Conservation (phyloP, 2,888 invertebrate species). For the Melolontha melolontha region DNA sequence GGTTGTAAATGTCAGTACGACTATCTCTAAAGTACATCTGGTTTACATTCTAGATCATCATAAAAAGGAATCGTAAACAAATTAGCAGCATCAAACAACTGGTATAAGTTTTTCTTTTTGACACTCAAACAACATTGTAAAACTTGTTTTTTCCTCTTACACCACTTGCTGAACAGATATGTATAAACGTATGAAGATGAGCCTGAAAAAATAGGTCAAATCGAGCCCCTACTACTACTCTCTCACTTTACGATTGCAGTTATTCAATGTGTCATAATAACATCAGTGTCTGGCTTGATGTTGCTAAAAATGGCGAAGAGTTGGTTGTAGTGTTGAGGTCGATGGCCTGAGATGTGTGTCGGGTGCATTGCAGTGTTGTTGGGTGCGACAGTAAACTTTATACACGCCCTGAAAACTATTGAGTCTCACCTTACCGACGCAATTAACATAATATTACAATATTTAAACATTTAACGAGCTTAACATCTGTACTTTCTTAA, state of each 20-base stretch:
- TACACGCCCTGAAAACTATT: conserved; percentile 45
- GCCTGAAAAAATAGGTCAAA: conserved; percentile 33
- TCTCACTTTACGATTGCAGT: conserved; percentile 30
- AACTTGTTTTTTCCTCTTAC: not conserved
- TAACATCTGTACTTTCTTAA: conserved; percentile 8
- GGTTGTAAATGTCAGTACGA: not conserved
- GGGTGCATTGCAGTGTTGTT: conserved; percentile 50
- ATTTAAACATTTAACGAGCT: conserved; percentile 23
- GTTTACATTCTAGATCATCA: conserved; percentile 21
- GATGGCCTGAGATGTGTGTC: conserved; percentile 55
- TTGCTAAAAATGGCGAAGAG: conserved; percentile 56
- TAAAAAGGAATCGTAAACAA: conserved; percentile 34
- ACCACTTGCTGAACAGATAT: conserved; percentile 16
- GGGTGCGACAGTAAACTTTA: conserved; percentile 45
- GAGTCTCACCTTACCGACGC: conserved; percentile 32
- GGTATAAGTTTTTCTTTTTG: conserved; percentile 14
- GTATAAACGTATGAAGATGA: conserved; percentile 2
- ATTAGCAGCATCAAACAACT: conserved; percentile 29
- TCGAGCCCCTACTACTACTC: conserved; percentile 13
- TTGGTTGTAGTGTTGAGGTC: conserved; percentile 50
- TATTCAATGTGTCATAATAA: conserved; percentile 35
- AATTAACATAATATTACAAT: conserved; percentile 31
- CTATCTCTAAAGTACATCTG: conserved; percentile 11
- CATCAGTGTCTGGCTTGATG: conserved; percentile 43
- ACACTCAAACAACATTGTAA: not conserved